Evolutionary conservation across 2,113 vertebrate genomes (phyloP).

Genomic region (Anarhynchus alexandrinus): DNA sequence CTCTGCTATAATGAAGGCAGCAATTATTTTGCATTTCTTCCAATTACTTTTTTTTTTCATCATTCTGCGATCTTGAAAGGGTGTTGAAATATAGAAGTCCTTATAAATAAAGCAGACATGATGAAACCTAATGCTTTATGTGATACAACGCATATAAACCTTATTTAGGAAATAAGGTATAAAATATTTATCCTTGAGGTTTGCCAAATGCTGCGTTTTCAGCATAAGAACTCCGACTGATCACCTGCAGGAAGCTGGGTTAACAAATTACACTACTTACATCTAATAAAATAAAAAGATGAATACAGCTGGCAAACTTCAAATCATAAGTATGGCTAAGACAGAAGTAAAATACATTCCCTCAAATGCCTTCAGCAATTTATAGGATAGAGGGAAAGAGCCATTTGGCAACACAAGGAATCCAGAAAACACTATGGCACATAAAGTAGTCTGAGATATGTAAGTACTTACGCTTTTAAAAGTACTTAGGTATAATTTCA

Average conservation of each 20-base stretch:
- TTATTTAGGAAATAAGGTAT: not conserved
- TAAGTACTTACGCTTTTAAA: not conserved
- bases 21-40: fast-evolving
- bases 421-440: not conserved
- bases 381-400: not conserved
- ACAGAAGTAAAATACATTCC: not conserved
- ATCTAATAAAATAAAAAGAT: not conserved
- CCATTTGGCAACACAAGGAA: not conserved
- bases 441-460: not conserved
- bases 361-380: not conserved
- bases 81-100: fast-evolving
- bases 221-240: not conserved
- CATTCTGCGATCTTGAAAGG: fast-evolving
- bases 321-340: not conserved
- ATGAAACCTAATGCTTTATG: fast-evolving
- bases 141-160: fast-evolving
- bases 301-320: not conserved
- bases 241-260: not conserved
- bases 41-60: fast-evolving
- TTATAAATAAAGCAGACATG: fast-evolving
- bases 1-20: fast-evolving
- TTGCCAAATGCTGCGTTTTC: not conserved
- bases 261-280: not conserved
- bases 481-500: not conserved
- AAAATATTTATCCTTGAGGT: not conserved